Base-by-base conservation (phyloP, 2,888 invertebrate genomes). In the Ophion ellenae region DNA sequence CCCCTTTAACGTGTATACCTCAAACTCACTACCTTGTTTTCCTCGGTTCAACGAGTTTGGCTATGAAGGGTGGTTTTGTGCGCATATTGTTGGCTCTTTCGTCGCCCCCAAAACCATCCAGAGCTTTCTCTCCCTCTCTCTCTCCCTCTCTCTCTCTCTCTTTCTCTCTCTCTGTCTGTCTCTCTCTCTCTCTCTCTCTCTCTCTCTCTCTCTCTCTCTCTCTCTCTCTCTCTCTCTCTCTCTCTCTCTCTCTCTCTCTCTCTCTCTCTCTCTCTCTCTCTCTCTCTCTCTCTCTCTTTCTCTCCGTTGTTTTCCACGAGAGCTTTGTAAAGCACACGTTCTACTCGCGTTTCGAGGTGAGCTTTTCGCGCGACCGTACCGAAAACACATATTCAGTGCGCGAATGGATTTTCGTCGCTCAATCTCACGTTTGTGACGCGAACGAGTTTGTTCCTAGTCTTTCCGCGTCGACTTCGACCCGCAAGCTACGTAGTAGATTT, bases 331-430 rank as follows among this genome's bases (percentile, higher is more conserved):
- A 78, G 69, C 45, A 67, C 77, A 59, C 69, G 40, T 28, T n/a
- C 71, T 11, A 63, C 9, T 5, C 11, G 14, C 24, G 61, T 61
- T 79, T 67, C 61, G 70, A 69, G 63, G 32, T n/a, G 70, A 28
- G 63, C 74, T 63, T 81, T 74, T 64, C 77, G 47, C 80, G 69
- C 57, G 75, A 82, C 78, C 61, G 64, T 63, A 59, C 59, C 47
- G 45, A 45, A 76, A 59, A 67, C 64, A 80, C 75, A 75, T 20
- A 75, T 17, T 24, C 11, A 20, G 2, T 57, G 69, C 2, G 59
- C 82, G 57, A 79, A 85, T 85, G 82, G 85, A 85, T 85, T 82
- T 75, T 53, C 75, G 24, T 40, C 81, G 59, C 70, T 71, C 74
- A 47, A 80, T 70, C 74, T 53, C 74, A 11, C 74, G 28, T 81